Evolutionary conservation across 2,113 vertebrate species (phyloP), one percentile per base, ranked within the genome.

Genomic region (Ammodytes marinus): DNA sequence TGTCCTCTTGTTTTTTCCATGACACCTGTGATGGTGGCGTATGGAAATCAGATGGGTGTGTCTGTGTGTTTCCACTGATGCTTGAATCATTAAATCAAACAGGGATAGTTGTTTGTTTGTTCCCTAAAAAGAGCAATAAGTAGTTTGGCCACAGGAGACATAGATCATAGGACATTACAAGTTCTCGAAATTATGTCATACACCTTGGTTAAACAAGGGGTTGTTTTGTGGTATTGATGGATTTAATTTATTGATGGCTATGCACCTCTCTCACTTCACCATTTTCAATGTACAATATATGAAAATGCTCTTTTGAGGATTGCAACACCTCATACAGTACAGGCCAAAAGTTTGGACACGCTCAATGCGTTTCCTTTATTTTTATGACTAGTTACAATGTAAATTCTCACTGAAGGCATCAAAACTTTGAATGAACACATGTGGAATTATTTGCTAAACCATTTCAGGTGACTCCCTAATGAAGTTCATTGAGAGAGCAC

Each of bases 11-110:
- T 17, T n/a, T 55, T 63, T 39, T 69, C 63, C 59, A 47, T 60
- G 60, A 69, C 40, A 54, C 45, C 40, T 59, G 12, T 66, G 40
- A 7, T 39, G 40, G 52, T 5, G 42, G 17, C n/a, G 12, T 57
- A 42, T 40, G 69, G 27, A 81, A 82, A 47, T 84, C 27, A 40
- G 27, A 69, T 46, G 65, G 43, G 39, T 7, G 39, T 19, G 45
- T 65, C 14, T 59, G 43, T 71, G 40, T 65, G 19, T 73, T 61
- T 58, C 76, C 35, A 55, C 11, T 27, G n/a, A 43, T 13, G n/a
- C 37, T 45, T 45, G 10, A 35, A n/a, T 43, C 9, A 45, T 73
- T 3, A 65, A 35, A 39, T 14, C n/a, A 35, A 14, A 78, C 13
- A 13, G 40, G 37, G 47, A 55, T 14, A 61, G 10, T 35, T 3